Percentiles rank a stretch among this genome's conserved stretches.
Conservation (phyloP, 2,797 vertebrate species). For the Arrhamphus sclerolepis region DNA sequence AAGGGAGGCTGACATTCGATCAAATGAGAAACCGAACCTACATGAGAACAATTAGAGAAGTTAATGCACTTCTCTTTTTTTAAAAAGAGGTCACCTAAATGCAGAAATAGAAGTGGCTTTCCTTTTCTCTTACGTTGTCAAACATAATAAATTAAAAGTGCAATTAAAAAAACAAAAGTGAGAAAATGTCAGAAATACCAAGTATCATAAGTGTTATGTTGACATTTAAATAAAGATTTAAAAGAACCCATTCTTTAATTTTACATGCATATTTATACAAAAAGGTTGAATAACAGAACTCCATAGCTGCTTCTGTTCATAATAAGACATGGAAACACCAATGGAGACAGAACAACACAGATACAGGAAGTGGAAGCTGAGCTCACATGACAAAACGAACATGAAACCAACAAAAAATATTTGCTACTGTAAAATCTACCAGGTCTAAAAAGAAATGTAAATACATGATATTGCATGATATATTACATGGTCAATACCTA, state of each 20-base stretch:
- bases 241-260: too few relatives aligned
- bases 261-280: too few relatives aligned
- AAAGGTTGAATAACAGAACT: too few relatives aligned
- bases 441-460: neutral
- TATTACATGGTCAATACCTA: too few relatives aligned
- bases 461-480: neutral
- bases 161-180: neutral
- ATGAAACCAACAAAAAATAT: slow-evolving; percentile 54
- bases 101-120: neutral
- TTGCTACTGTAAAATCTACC: slow-evolving; percentile 19
- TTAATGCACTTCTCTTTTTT: neutral
- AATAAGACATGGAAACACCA: too few relatives aligned
- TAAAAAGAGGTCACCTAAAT: neutral
- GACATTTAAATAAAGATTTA: too few relatives aligned
- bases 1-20: neutral
- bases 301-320: too few relatives aligned
- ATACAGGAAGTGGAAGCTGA: slow-evolving; percentile 54
- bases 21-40: neutral
- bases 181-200: too few relatives aligned
- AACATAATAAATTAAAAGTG: neutral
- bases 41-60: neutral
- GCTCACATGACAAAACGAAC: slow-evolving; percentile 53
- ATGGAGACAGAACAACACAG: slow-evolving; percentile 20
- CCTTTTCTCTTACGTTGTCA: neutral
- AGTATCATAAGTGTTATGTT: too few relatives aligned